Conservation (phyloP, 1,140 invertebrate species). For the Drosophila tristis region DNA sequence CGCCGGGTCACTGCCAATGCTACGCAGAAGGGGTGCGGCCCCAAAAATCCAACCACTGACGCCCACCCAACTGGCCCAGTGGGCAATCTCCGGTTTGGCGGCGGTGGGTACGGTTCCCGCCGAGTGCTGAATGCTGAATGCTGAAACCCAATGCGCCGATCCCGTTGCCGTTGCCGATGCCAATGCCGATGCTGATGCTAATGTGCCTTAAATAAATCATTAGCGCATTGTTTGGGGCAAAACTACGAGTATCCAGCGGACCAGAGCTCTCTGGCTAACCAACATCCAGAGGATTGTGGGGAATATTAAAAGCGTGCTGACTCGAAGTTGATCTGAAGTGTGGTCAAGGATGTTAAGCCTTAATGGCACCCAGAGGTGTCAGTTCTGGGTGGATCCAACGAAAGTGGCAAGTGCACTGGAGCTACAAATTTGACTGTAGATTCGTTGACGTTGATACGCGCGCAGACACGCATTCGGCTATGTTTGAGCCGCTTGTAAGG, state of each 20-base stretch:
- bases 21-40: conserved; percentile 64
- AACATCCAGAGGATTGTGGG: conserved; percentile 7
- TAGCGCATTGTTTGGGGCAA: conserved; percentile 57
- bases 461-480: conserved; percentile 5
- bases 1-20: conserved; percentile 76
- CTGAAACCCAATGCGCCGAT: conserved; percentile 11
- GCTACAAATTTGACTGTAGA: not conserved
- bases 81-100: conserved; percentile 58
- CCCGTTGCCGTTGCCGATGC: conserved; percentile 26
- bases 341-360: conserved; percentile 1
- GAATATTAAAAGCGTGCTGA: no score
- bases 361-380: conserved; percentile 1
- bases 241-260: conserved; percentile 24
- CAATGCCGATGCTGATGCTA: conserved; percentile 35
- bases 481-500: conserved; percentile 2
- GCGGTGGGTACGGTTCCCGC: conserved; percentile 20
- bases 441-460: not conserved
- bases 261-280: not conserved
- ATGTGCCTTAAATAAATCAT: conserved; percentile 79
- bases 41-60: conserved; percentile 43
- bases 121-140: conserved; percentile 38
- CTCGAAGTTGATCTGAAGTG: conserved; percentile 7
- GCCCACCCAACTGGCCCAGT: conserved; percentile 71
- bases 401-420: not conserved
- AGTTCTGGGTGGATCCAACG: not conserved